Base-by-base conservation (phyloP, 2,888 invertebrate species). In the Microplitis manilae region DNA sequence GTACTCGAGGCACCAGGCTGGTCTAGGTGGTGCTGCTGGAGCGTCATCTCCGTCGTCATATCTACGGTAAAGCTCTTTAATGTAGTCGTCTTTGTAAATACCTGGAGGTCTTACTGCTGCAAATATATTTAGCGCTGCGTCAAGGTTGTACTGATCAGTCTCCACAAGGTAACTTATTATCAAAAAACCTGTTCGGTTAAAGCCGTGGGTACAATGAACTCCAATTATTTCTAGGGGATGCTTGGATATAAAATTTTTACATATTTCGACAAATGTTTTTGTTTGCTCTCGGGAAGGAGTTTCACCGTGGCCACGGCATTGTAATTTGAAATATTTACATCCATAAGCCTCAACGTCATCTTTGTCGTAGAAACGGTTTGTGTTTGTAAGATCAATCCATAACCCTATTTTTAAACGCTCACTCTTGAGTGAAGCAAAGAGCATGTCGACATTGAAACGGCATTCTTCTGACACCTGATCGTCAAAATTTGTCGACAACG, bases 161-260 rank as follows among this genome's bases (percentile, higher is more conserved):
- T 96, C 95, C 5, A 98, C 96, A 90, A 99, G 93, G 90, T 96
- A 99, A 0, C 97, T 95, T 39, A 95, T 94, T 72, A 99, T 95
- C 6, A 99, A 92, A 87, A 99, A 99, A 0, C 99, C 99, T 6
- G 98, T 98, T 83, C 99, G 92, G 90, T 99, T 99, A 90, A 99
- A 99, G 0, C 99, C 99, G 90, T 99, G 99, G 0, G 99, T 98
- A 87, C 98, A 98, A 89, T 98, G 98, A 6, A 98, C 94, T 41
- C 93, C 95, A 89, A 91, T 85, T 76, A 91, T 87, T 85, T 96
- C 94, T 77, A 95, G 89, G 0, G 98, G 98, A 86, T 96, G 93
- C 80, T 96, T 93, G 20, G 92, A 91, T 41, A 96, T 94, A 86
- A 97, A 98, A 80, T 93, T 93, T 74, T 93, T 93, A 76, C 97